Percentiles rank a stretch among this genome's conserved stretches.
phyloP scores from a whole-genome alignment of 2,797 vertebrate genomes.

The Tokudaia tokunoshimensis region DNA sequence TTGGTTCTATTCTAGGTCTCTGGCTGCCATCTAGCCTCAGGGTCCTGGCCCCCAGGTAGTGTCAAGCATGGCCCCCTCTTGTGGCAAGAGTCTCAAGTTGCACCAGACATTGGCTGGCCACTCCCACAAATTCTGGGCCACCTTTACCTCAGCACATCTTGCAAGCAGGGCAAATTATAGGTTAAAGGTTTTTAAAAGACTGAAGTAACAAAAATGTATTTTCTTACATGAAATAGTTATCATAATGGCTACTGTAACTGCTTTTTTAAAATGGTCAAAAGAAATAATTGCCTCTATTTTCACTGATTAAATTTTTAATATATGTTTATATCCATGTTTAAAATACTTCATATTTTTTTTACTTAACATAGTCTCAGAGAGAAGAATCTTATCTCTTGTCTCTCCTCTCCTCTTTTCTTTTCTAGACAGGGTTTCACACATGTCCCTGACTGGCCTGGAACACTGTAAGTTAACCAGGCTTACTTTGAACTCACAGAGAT shows the following conservation, averaged over 20 bases:
- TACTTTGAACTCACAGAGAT: neutral
- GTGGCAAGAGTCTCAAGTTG: neutral
- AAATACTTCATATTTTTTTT: slow-evolving; percentile 49
- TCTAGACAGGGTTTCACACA: neutral
- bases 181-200: neutral
- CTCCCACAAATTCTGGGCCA: neutral
- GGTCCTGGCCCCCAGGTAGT: neutral
- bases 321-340: slow-evolving; percentile 39
- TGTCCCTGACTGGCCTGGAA: neutral
- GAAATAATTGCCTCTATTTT: slow-evolving; percentile 51
- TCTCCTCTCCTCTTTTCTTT: neutral
- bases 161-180: neutral
- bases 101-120: neutral
- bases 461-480: neutral
- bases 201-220: neutral
- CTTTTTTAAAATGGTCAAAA: slow-evolving; percentile 51
- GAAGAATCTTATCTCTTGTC: neutral
- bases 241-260: neutral
- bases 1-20: neutral
- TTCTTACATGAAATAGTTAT: slow-evolving; percentile 44
- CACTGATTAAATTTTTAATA: slow-evolving; percentile 26
- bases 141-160: neutral
- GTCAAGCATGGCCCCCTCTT: neutral
- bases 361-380: neutral
- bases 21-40: neutral